Conservation (phyloP, 2,888 invertebrate genomes). For the Sinodicranocentrus sp. region DNA sequence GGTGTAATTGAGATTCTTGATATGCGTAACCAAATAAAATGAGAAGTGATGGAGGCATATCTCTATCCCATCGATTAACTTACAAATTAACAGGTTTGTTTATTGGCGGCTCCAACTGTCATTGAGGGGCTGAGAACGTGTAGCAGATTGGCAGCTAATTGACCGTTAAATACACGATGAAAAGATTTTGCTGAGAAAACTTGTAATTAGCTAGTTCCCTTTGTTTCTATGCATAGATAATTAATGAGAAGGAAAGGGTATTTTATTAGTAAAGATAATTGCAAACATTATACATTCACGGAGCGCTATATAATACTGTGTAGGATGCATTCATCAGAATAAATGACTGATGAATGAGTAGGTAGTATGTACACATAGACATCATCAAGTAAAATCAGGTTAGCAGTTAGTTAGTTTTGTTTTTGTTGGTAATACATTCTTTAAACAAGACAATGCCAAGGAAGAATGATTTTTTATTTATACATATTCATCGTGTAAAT, state of each 20-base stretch:
- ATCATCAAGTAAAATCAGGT: constrained; percentile 41
- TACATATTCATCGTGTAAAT: not conserved
- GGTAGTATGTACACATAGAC: too few species aligned
- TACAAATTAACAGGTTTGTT: constrained; percentile 1
- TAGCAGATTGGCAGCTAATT: constrained; percentile 34
- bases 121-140: not conserved
- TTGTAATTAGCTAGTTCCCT: constrained; percentile 36
- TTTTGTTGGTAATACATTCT: too few species aligned
- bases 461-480: not conserved
- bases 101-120: not conserved
- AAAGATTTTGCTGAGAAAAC: constrained; percentile 30
- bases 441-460: not conserved
- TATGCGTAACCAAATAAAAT: not conserved
- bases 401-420: not conserved
- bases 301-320: too few species aligned
- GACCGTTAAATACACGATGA: constrained; percentile 28
- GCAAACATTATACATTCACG: constrained; percentile 17
- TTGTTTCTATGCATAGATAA: constrained; percentile 39
- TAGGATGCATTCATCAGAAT: not conserved
- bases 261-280: constrained; percentile 53
- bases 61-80: not conserved
- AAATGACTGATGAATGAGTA: not conserved
- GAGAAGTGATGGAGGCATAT: not conserved
- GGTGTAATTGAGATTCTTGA: not conserved
- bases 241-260: constrained; percentile 56